These are phyloP conservation scores for Mystacides longicornis DNA, from an alignment of 2,888 invertebrate species.

Conservation along the genomic window DNA sequence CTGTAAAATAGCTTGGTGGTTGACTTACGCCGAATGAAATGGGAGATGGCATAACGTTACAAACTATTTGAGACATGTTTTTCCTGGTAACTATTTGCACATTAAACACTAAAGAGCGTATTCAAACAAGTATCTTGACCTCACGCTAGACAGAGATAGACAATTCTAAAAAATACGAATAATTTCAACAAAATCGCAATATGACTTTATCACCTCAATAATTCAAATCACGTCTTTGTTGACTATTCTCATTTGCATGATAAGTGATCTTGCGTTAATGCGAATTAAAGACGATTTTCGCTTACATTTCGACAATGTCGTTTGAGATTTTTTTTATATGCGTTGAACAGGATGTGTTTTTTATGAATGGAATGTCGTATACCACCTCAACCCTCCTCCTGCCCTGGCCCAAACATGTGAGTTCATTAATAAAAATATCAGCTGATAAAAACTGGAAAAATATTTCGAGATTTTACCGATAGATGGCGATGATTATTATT, in stretches of 20 bases:
- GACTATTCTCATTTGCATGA: background rate
- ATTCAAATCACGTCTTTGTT: background rate
- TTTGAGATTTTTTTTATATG: slow-evolving; percentile 4
- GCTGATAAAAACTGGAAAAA: slow-evolving; percentile 10
- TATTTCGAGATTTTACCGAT: background rate
- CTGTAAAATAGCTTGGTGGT: too few relatives aligned
- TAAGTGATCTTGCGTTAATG: background rate
- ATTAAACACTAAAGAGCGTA: background rate
- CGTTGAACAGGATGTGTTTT: slow-evolving; percentile 9
- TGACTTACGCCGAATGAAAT: too few relatives aligned
- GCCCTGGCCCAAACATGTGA: slow-evolving; percentile 6
- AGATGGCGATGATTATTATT: slow-evolving; percentile 2
- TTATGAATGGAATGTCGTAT: slow-evolving; percentile 22
- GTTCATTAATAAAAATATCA: slow-evolving; percentile 20
- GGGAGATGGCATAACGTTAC: too few relatives aligned
- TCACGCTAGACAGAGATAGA: background rate
- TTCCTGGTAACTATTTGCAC: too few relatives aligned
- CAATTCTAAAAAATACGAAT: background rate
- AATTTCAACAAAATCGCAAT: too few relatives aligned
- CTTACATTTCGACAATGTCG: background rate
- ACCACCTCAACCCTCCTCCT: slow-evolving; percentile 3
- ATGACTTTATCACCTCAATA: too few relatives aligned
- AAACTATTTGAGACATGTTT: too few relatives aligned
- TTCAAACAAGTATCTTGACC: background rate
- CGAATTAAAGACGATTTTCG: background rate